Evolutionary conservation across 2,797 vertebrate genomes (phyloP).

Genomic region (Hemitrygon akajei): DNA sequence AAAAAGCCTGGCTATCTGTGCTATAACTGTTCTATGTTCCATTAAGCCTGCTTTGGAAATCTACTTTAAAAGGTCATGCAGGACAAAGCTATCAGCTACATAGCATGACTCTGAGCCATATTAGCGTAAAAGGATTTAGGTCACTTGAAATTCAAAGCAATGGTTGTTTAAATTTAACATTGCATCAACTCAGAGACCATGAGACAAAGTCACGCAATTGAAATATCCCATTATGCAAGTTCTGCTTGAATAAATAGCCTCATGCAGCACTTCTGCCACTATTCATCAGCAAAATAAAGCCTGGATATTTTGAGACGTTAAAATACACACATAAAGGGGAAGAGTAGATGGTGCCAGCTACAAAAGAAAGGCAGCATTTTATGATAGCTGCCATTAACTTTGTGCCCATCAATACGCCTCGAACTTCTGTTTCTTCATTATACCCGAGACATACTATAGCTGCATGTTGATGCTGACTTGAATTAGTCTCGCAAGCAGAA

Average conservation of each 20-base stretch:
- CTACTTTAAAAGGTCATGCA: background rate
- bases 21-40: no score
- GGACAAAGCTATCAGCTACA: background rate
- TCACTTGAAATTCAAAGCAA: background rate
- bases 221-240: background rate
- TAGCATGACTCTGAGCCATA: background rate
- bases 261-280: background rate
- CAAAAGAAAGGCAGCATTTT: background rate
- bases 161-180: background rate
- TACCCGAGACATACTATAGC: background rate
- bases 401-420: background rate
- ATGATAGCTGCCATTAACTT: background rate
- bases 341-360: background rate
- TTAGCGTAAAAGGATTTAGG: background rate
- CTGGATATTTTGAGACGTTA: background rate
- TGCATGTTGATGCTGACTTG: background rate
- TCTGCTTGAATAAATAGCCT: background rate
- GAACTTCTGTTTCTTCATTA: background rate
- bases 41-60: background rate
- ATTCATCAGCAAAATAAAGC: background rate
- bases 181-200: background rate
- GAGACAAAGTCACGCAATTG: background rate
- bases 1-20: no score
- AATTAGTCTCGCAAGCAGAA: background rate
- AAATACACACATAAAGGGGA: background rate